A percentile compares a stretch with the other conserved stretches of the same genome.
phyloP scores from a whole-genome alignment of 2,797 vertebrate genomes.

The Hydrophis major region DNA sequence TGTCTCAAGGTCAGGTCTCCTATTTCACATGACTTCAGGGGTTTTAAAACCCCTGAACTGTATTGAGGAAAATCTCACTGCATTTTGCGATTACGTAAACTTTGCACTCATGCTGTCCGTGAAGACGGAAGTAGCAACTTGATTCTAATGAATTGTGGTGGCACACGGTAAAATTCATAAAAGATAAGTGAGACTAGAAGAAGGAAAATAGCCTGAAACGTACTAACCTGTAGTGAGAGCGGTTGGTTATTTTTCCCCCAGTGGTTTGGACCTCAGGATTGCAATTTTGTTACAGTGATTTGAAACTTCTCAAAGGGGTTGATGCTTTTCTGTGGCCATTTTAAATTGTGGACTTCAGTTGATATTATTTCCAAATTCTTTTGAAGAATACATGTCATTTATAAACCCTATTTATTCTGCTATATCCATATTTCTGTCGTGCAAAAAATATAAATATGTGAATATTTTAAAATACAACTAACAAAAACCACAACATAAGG shows the following conservation, averaged over 20 bases:
- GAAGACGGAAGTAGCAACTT: conserved; percentile 34
- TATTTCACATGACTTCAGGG: conserved; percentile 59
- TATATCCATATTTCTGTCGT: conserved; percentile 51
- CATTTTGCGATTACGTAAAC: conserved; percentile 54
- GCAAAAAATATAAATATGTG: conserved; percentile 50
- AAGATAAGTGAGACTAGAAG: conserved; percentile 46
- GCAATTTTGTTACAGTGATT: conserved; percentile 62
- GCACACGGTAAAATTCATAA: conserved; percentile 53
- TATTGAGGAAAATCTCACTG: conserved; percentile 54
- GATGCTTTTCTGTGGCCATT: conserved; percentile 69
- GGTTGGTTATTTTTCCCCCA: conserved; percentile 29
- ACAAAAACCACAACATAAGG: conserved; percentile 47
- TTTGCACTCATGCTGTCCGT: conserved; percentile 36
- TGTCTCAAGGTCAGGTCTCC: conserved; percentile 58
- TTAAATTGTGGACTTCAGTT: conserved; percentile 69
- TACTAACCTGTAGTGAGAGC: conserved; percentile 31
- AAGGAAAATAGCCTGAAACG: conserved; percentile 10
- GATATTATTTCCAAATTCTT: conserved; percentile 68
- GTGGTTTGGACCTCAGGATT: conserved; percentile 53
- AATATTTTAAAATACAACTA: conserved; percentile 47
- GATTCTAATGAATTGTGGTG: conserved; percentile 49
- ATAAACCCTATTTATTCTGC: conserved; percentile 57
- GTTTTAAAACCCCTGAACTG: conserved; percentile 42
- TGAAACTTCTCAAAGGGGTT: conserved; percentile 69
- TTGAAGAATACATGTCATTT: conserved; percentile 67